Evolutionary conservation across 2,888 invertebrate genomes (phyloP), one percentile per base, ranked within the genome.

Genomic region (Drosophila diplacantha): DNA sequence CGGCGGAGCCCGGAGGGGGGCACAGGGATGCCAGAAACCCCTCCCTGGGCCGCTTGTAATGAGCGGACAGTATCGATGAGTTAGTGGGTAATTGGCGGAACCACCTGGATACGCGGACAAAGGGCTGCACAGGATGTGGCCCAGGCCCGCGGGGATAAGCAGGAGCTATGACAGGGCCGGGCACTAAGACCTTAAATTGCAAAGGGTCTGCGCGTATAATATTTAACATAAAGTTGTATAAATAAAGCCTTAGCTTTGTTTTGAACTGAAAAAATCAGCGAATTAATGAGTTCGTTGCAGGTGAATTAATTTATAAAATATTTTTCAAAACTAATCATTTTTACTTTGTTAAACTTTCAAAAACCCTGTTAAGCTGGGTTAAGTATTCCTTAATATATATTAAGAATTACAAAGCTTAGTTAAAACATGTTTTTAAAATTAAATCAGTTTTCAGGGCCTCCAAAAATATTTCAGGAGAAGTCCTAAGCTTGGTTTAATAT

Each of bases 71-170:
- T 44, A 57, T 58, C 58, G 58, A 44, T 44, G 44, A 31, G 44
- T 43, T 47, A 26, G 39, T 43, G 38, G 14, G 12, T 57, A 37
- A 58, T 58, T 43, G 37, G 22, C 58, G 43, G 57, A 43, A n/a
- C 24, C 22, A 53, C 12, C 18, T 34, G 49, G 35, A 35, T 8
- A 29, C 9, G 22, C 20, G 24, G 14, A 35, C 31, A 43, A 68
- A 66, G n/a, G 24, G 44, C 69, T 60, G 57, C 68, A 75, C 35
- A 51, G 39, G 47, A 47, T 32, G 20, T 31, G 47, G 32, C 47
- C 47, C 20, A 32, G n/a, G 32, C 20, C 11, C 11, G 2, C 31
- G 7, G 20, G 47, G 32, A 20, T 46, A 31, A 31, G 18, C 31
- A 9, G 44, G 31, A 46, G 44, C 31, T 46, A 46, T 31, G 29